These are phyloP conservation scores for Eilema griseolum DNA, from an alignment of 2,888 invertebrate species.

Conservation along the genomic window DNA sequence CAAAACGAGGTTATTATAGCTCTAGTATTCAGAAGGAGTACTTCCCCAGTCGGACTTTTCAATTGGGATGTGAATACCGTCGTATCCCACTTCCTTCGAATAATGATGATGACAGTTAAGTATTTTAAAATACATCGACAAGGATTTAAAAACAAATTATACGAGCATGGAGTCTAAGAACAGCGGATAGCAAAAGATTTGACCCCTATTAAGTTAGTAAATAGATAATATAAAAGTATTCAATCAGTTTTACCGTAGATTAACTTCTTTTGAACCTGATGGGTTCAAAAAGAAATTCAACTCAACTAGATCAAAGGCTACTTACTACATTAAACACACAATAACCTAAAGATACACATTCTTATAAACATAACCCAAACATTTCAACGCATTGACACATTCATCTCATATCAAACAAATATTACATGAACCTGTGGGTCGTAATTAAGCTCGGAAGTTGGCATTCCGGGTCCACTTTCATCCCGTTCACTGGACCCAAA, in stretches of 20 bases:
- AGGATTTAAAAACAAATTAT: background rate
- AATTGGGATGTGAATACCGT: too few relatives aligned
- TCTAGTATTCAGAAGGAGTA: too few relatives aligned
- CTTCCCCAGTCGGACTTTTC: too few relatives aligned
- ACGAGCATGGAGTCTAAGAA: background rate
- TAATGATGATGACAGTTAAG: too few relatives aligned
- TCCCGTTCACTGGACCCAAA: conserved; percentile 60
- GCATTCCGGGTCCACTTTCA: conserved; percentile 61
- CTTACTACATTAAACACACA: conserved; percentile 3
- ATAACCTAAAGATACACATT: background rate
- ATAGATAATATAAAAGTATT: background rate
- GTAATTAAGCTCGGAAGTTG: conserved; percentile 59
- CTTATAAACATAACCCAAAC: conserved; percentile 14
- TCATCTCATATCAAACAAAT: conserved; percentile 56
- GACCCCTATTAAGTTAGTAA: background rate
- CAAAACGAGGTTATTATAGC: too few relatives aligned
- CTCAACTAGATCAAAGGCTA: background rate
- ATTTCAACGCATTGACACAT: conserved; percentile 40
- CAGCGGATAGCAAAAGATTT: background rate
- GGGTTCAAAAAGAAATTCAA: too few relatives aligned
- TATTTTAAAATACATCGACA: background rate
- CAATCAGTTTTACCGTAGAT: background rate
- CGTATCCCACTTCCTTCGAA: too few relatives aligned
- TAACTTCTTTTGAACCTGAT: background rate
- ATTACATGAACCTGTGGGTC: conserved; percentile 51